Percentiles rank a stretch among this genome's conserved stretches.
phyloP scores from a whole-genome alignment of 1,140 invertebrate species.

The Drosophila sturtevanti region DNA sequence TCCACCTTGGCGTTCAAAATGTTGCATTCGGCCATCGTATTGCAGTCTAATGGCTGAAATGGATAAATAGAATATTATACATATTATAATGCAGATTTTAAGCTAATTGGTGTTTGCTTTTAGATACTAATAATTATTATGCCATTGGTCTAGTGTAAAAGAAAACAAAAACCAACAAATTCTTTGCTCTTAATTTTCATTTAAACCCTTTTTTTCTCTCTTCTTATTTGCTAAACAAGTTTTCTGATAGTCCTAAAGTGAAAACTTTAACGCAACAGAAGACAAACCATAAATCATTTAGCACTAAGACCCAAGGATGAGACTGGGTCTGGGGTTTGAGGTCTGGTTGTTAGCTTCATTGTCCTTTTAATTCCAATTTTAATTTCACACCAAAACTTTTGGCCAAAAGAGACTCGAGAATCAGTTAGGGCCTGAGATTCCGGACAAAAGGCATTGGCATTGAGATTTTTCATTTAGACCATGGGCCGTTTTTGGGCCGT shows the following conservation, averaged over 20 bases:
- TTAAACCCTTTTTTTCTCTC: background rate
- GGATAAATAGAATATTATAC: background rate
- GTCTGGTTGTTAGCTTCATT: constrained; percentile 25
- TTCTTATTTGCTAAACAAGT: background rate
- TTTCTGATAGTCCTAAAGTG: constrained; percentile 17
- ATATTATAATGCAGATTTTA: too few relatives aligned
- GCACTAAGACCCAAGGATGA: constrained; percentile 35
- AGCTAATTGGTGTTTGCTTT: too few relatives aligned
- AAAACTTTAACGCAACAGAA: constrained; percentile 46
- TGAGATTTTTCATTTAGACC: background rate
- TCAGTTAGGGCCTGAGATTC: background rate
- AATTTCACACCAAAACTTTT: constrained; percentile 76
- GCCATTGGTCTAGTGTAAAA: too few relatives aligned
- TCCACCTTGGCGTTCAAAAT: background rate
- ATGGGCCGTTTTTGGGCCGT: background rate
- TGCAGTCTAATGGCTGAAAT: background rate
- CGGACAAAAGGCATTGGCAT: background rate
- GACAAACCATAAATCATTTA: constrained; percentile 57
- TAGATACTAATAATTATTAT: too few relatives aligned
- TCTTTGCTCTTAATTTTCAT: too few relatives aligned
- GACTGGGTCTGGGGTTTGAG: background rate
- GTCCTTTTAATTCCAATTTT: constrained; percentile 73
- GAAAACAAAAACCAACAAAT: too few relatives aligned
- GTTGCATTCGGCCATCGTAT: background rate
- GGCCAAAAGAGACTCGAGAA: background rate